phyloP scores from a whole-genome alignment of 1,140 invertebrate genomes.

The Cydia pomonella region DNA sequence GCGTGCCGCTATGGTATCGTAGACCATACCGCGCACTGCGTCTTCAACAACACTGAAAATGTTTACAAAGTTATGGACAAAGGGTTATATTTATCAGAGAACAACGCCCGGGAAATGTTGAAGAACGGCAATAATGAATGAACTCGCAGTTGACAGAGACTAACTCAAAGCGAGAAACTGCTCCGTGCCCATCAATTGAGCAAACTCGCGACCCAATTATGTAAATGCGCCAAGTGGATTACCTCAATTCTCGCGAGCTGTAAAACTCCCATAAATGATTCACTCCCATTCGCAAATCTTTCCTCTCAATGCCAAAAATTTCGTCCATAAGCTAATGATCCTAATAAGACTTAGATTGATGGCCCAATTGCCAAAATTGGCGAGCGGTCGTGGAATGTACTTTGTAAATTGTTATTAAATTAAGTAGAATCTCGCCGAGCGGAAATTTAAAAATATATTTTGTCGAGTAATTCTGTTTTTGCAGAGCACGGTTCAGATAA shows the following conservation, averaged over 20 bases:
- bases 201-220: constrained; percentile 30
- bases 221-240: constrained; percentile 27
- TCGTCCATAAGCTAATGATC: background rate
- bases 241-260: constrained; percentile 10
- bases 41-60: background rate
- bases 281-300: background rate
- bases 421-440: constrained; percentile 10
- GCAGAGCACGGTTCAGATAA: constrained; percentile 18
- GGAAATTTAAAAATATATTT: constrained; percentile 27
- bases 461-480: constrained; percentile 23
- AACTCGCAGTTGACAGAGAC: background rate
- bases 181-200: background rate
- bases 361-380: constrained; percentile 21
- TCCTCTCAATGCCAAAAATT: constrained; percentile 4
- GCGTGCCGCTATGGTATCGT: too few species aligned
- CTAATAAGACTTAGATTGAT: constrained; percentile 26
- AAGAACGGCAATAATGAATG: constrained; percentile 21
- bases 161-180: constrained; percentile 1
- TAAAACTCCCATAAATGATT: constrained; percentile 32
- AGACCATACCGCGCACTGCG: background rate
- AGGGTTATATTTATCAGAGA: background rate
- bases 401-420: constrained; percentile 26
- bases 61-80: background rate
- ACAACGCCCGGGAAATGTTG: background rate
- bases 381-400: background rate